phyloP scores from a whole-genome alignment of 2,113 vertebrate genomes.

The Podocnemis expansa region DNA sequence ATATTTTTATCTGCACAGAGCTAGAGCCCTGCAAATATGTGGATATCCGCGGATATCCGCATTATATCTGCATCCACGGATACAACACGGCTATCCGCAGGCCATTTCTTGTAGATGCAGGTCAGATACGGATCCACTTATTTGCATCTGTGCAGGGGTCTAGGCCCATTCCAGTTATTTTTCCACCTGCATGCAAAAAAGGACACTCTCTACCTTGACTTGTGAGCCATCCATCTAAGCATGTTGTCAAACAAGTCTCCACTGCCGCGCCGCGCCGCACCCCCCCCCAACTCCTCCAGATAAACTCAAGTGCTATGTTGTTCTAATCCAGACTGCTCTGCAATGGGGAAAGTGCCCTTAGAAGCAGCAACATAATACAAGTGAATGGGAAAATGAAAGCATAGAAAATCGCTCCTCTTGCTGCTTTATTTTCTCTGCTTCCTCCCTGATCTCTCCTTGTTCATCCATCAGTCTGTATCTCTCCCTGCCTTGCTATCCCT shows the following conservation, averaged over 20 bases:
- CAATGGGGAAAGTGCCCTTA: slow-evolving; percentile 10
- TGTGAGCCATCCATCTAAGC: neutral
- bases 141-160: no score
- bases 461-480: neutral
- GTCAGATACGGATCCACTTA: no score
- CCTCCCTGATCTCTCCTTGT: neutral
- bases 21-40: no score
- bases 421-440: neutral
- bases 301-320: slow-evolving; percentile 18
- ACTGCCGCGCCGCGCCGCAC: neutral
- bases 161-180: neutral
- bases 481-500: neutral
- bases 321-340: slow-evolving; percentile 12
- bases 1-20: no score
- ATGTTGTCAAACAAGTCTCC: neutral
- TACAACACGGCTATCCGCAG: no score
- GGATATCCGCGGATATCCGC: no score
- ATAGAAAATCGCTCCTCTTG: neutral
- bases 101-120: no score
- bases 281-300: no score
- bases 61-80: no score
- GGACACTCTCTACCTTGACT: neutral
- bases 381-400: neutral
- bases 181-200: neutral
- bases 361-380: neutral